Percentiles rank a stretch among this genome's conserved stretches.
Evolutionary conservation across 2,888 invertebrate species (phyloP).

Genomic region (Zonitis immaculata): DNA sequence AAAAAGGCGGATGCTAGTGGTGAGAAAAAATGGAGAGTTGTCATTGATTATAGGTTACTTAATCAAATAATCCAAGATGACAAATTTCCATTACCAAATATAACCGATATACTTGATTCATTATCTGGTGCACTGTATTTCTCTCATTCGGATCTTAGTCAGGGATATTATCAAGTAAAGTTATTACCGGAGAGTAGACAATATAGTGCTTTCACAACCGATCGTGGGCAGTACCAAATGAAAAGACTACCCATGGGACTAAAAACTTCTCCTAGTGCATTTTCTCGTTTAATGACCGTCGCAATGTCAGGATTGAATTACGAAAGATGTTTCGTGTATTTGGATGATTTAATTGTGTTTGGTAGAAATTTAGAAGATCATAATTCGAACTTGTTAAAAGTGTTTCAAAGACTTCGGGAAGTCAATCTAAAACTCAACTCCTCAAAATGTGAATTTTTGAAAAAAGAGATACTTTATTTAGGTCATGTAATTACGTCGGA

Average conservation of each 20-base stretch:
- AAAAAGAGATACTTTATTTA: constrained; percentile 20
- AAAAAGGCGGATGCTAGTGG: constrained; percentile 22
- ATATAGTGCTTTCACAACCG: constrained; percentile 28
- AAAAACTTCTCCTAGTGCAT: constrained; percentile 29
- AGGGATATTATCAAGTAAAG: constrained; percentile 32
- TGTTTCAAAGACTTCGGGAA: constrained; percentile 13
- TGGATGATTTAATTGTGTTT: constrained; percentile 24
- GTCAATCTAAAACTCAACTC: constrained; percentile 21
- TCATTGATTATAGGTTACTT: constrained; percentile 17
- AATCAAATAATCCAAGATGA: constrained; percentile 18
- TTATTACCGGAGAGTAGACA: constrained; percentile 20
- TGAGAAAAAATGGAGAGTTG: constrained; percentile 20
- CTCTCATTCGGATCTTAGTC: constrained; percentile 24
- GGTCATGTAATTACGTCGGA: too few species aligned
- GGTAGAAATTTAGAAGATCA: constrained; percentile 23
- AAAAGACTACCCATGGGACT: constrained; percentile 28
- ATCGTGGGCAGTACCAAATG: constrained; percentile 29
- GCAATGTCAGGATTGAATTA: constrained; percentile 27
- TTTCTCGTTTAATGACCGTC: constrained; percentile 28
- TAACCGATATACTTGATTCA: constrained; percentile 30
- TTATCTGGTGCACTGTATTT: constrained; percentile 29
- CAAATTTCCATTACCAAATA: constrained; percentile 25
- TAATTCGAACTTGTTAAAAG: constrained; percentile 17
- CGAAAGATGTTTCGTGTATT: constrained; percentile 18
- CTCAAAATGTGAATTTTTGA: constrained; percentile 22